phyloP scores from a whole-genome alignment of 1,140 invertebrate species.

The Cephus cinctus region DNA sequence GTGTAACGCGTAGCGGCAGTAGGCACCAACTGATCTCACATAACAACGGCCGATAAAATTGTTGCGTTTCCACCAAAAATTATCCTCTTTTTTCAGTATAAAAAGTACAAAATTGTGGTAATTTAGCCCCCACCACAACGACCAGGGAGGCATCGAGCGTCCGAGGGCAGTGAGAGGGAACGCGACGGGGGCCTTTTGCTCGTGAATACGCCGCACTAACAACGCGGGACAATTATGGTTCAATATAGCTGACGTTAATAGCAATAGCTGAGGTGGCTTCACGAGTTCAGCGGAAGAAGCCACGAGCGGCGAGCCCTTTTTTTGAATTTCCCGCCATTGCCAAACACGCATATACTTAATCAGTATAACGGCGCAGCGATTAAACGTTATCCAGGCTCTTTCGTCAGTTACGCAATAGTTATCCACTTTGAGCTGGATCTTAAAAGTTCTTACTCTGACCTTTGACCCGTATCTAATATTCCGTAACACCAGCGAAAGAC shows the following conservation, averaged over 20 bases:
- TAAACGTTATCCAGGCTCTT: no score
- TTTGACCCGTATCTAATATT: no score
- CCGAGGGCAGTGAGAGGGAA: constrained; percentile 5
- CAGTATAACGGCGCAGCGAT: no score
- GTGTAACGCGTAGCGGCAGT: constrained; percentile 51
- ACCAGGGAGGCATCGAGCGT: constrained; percentile 23
- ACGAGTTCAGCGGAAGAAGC: constrained; percentile 21
- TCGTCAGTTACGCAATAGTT: no score
- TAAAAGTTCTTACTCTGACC: no score
- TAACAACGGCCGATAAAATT: constrained; percentile 54
- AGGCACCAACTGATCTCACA: constrained; percentile 52
- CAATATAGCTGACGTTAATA: constrained; percentile 36
- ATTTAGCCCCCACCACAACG: constrained; percentile 44
- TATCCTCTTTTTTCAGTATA: constrained; percentile 47
- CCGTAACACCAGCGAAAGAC: no score
- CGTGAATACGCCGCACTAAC: constrained; percentile 32
- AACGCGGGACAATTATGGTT: constrained; percentile 38
- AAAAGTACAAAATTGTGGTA: constrained; percentile 54
- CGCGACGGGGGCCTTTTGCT: constrained; percentile 21
- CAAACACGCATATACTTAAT: no score
- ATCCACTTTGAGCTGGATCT: no score
- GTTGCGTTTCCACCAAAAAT: constrained; percentile 55
- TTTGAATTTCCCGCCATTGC: no score
- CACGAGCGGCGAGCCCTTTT: no score
- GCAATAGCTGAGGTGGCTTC: constrained; percentile 24